Base-by-base conservation (phyloP, 2,113 vertebrate genomes). In the Callopanchax toddi region DNA sequence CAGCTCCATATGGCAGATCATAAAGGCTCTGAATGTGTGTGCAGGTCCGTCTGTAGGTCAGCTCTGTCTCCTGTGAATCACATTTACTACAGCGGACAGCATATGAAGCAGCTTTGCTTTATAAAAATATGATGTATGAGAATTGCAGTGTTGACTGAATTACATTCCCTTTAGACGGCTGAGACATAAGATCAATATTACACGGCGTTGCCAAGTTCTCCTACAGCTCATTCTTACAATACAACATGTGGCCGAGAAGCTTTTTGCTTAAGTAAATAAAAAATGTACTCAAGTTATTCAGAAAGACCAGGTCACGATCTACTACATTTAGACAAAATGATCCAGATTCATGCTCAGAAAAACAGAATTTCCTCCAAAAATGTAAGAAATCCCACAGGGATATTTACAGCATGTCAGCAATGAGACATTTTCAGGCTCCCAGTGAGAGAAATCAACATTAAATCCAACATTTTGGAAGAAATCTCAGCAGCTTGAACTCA, bases 81-180 rank as follows among this genome's bases (percentile, higher is more conserved):
- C 21, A 0, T 36, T 49, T n/a, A 22, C 42, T 26, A 25, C 0
- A 45, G 12, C 0, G 18, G 20, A 10, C 26, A 0, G 13, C 23
- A 11, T 13, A 5, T 11, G 40, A 22, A 43, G 36, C 6, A 3
- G 36, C n/a, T 74, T 44, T 20, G 17, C 43, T 60, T 55, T 13
- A 44, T 20, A 16, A 46, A 20, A 62, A 40, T 13, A 10, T 53
- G 51, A 21, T 21, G 48, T 6, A n/a, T 44, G 44, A 37, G 20
- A 52, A 40, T 48, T 55, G 15, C 32, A 29, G 13, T 22, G 17
- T 43, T 36, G 53, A 59, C 13, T 49, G 13, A 60, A 43, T 48
- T 54, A 49, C 45, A 3, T 42, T 46, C 37, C 3, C 45, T 45
- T 66, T 13, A 29, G 43, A 62, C 18, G 8, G 3, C 50, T 44